phyloP scores from a whole-genome alignment of 2,113 vertebrate species.

The Barbus barbus region DNA sequence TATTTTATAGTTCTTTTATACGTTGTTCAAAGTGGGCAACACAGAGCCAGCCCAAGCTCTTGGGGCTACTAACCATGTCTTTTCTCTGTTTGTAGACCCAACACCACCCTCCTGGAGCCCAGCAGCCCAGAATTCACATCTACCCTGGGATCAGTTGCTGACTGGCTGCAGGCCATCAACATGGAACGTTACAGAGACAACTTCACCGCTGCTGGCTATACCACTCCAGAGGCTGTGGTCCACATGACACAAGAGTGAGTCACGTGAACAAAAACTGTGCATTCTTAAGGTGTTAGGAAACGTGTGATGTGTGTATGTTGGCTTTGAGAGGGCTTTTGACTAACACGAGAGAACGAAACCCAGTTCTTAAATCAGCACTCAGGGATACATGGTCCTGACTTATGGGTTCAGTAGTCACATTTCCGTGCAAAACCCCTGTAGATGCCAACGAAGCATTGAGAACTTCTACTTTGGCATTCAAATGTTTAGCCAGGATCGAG shows the following conservation, averaged over 20 bases:
- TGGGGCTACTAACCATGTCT: constrained; percentile 17
- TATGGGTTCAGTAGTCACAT: constrained; percentile 12
- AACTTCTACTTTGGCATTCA: constrained; percentile 44
- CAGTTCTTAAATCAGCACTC: constrained; percentile 18
- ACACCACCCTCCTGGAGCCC: constrained; percentile 89
- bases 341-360: constrained; percentile 40
- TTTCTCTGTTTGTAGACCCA: constrained; percentile 74
- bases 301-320: constrained; percentile 18
- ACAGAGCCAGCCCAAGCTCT: constrained; percentile 15
- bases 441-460: not conserved
- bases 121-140: constrained; percentile 90
- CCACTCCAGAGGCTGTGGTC: constrained; percentile 90
- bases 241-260: constrained; percentile 99
- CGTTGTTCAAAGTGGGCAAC: constrained; percentile 30
- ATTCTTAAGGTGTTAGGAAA: not conserved
- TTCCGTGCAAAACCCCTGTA: constrained; percentile 20
- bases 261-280: constrained; percentile 44
- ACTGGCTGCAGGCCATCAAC: constrained; percentile 95
- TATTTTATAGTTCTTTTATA: constrained; percentile 36
- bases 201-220: constrained; percentile 94
- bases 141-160: constrained; percentile 83
- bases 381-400: constrained; percentile 3
- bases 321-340: constrained; percentile 9
- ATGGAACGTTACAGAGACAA: constrained; percentile 97
- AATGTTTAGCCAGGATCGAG: constrained; percentile 30